phyloP scores from a whole-genome alignment of 1,140 invertebrate species.

The Periplaneta americana region DNA sequence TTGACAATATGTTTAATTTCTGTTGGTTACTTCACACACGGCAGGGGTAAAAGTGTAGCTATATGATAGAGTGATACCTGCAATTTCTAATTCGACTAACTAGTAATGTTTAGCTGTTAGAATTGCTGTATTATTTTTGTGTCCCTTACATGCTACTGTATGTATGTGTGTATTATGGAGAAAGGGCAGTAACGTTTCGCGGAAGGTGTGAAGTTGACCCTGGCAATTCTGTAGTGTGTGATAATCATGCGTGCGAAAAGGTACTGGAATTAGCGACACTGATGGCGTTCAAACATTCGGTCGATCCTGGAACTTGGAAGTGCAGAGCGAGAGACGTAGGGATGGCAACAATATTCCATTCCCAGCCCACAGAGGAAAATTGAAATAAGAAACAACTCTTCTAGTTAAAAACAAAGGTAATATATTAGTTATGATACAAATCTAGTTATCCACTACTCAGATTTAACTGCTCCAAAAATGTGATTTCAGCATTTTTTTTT shows the following conservation, averaged over 20 bases:
- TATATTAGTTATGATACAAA: neutral
- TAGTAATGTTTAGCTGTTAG: neutral
- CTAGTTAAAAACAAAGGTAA: slow-evolving; percentile 2
- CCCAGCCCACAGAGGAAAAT: neutral
- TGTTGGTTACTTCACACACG: neutral
- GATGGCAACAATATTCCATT: slow-evolving; percentile 9
- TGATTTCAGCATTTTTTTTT: neutral
- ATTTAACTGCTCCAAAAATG: neutral
- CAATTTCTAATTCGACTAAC: neutral
- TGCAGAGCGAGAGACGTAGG: neutral
- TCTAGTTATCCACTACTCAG: neutral
- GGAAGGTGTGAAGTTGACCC: neutral
- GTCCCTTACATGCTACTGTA: neutral
- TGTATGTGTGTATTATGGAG: neutral
- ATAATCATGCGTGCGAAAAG: neutral
- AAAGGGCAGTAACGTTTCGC: neutral
- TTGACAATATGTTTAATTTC: neutral
- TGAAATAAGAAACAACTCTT: neutral
- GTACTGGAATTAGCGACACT: neutral
- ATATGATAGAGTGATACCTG: neutral
- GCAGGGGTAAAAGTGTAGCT: neutral
- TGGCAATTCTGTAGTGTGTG: neutral
- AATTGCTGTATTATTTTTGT: neutral
- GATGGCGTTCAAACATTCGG: neutral
- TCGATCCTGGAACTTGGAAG: neutral